These are phyloP conservation scores for Dissostichus mawsoni DNA, from an alignment of 2,113 vertebrate genomes.

Conservation along the genomic window DNA sequence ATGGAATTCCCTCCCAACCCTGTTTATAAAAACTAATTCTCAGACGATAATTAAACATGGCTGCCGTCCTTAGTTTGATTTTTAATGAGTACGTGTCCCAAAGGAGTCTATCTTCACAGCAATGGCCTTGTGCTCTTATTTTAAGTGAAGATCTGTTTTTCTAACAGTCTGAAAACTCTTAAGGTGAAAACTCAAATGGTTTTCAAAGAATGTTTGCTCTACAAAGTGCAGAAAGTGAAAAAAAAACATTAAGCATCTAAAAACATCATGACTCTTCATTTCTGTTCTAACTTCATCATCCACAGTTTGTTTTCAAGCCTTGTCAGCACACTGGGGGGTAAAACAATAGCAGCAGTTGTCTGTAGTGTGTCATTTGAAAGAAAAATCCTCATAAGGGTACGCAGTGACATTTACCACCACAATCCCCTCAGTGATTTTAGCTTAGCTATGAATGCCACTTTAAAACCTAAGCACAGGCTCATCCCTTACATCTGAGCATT, in stretches of 20 bases:
- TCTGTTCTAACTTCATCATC: slow-evolving; percentile 38
- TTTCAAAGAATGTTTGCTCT: slow-evolving; percentile 20
- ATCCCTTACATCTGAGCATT: slow-evolving; percentile 51
- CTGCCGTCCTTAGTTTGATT: slow-evolving; percentile 31
- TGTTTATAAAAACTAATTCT: too few relatives aligned
- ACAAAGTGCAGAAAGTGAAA: slow-evolving; percentile 4
- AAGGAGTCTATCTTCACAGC: slow-evolving; percentile 10
- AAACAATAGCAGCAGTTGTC: slow-evolving; percentile 43
- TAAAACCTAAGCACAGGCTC: slow-evolving; percentile 39
- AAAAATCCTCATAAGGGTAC: slow-evolving; percentile 32
- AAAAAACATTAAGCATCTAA: slow-evolving; percentile 43
- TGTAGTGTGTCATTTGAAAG: slow-evolving; percentile 3
- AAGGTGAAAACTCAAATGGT: neutral
- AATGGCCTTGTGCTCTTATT: slow-evolving; percentile 39
- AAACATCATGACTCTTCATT: slow-evolving; percentile 52
- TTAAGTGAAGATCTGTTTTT: neutral
- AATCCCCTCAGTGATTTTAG: slow-evolving; percentile 59
- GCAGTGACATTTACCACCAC: slow-evolving; percentile 66
- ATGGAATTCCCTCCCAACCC: too few relatives aligned
- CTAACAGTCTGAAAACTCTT: neutral
- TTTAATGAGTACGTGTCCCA: slow-evolving; percentile 31
- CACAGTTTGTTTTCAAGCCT: slow-evolving; percentile 33
- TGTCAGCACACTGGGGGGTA: slow-evolving; percentile 35
- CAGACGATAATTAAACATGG: slow-evolving; percentile 44
- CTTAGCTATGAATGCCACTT: slow-evolving; percentile 32